These are phyloP conservation scores for Stichodactyla mertensii DNA, from an alignment of 64 coral and sea anemone species.

Conservation along the genomic window DNA sequence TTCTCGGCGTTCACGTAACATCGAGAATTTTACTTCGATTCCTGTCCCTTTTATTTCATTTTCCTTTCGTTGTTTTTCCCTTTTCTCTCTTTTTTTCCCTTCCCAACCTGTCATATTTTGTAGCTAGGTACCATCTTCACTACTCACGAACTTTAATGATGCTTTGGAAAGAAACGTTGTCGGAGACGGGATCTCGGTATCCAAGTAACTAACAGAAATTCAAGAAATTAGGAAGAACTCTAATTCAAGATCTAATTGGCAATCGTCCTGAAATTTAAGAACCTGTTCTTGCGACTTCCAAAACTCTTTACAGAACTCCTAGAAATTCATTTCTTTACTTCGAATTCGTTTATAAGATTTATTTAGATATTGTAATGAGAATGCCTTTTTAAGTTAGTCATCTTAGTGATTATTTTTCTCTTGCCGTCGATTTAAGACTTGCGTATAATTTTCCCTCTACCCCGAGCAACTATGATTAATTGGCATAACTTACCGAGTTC, in stretches of 20 bases:
- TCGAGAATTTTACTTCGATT: background rate
- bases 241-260: background rate
- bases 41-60: background rate
- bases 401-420: background rate
- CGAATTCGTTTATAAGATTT: too few relatives aligned
- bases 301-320: background rate
- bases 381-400: background rate
- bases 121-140: background rate
- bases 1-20: background rate
- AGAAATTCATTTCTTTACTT: too few relatives aligned
- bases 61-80: background rate
- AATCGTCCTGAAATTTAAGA: background rate
- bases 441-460: background rate
- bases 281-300: background rate
- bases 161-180: background rate
- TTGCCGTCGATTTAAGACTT: background rate
- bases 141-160: background rate
- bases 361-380: too few relatives aligned
- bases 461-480: background rate
- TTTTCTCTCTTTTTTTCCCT: background rate
- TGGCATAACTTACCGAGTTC: constrained; percentile 71
- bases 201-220: background rate
- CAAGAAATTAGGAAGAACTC: background rate
- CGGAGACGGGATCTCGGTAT: background rate
- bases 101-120: background rate